Conservation (phyloP, 2,113 vertebrate species). For the Vireo altiloquus region DNA sequence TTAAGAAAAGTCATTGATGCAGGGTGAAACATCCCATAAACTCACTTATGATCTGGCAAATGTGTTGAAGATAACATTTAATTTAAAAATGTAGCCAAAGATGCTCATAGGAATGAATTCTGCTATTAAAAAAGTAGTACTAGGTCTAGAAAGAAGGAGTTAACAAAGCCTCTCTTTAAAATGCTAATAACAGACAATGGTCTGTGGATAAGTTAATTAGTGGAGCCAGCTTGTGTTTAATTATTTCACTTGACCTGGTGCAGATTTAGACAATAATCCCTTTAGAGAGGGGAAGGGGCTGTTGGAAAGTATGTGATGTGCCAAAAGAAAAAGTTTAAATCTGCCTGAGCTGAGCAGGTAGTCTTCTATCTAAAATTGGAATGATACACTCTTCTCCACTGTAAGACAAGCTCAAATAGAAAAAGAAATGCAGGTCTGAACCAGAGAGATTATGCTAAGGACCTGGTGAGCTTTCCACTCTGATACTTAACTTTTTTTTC, state of each 20-base stretch:
- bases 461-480: constrained; percentile 55
- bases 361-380: constrained; percentile 43
- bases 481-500: constrained; percentile 19
- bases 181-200: constrained; percentile 66
- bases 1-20: not conserved
- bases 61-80: not conserved
- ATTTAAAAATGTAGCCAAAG: not conserved
- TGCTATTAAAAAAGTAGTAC: not conserved
- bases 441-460: constrained; percentile 63
- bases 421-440: constrained; percentile 52
- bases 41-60: not conserved
- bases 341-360: constrained; percentile 40
- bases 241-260: constrained; percentile 71
- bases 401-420: constrained; percentile 52
- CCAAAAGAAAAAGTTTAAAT: constrained; percentile 53
- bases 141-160: constrained; percentile 3
- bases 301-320: constrained; percentile 32
- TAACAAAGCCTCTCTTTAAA: constrained; percentile 54
- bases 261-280: constrained; percentile 67
- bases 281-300: constrained; percentile 54
- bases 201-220: constrained; percentile 73
- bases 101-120: not conserved
- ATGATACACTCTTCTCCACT: constrained; percentile 35
- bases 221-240: constrained; percentile 62
- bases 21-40: not conserved